Evolutionary conservation across 2,113 vertebrate species (phyloP).

Genomic region (Prietella phreatophila): DNA sequence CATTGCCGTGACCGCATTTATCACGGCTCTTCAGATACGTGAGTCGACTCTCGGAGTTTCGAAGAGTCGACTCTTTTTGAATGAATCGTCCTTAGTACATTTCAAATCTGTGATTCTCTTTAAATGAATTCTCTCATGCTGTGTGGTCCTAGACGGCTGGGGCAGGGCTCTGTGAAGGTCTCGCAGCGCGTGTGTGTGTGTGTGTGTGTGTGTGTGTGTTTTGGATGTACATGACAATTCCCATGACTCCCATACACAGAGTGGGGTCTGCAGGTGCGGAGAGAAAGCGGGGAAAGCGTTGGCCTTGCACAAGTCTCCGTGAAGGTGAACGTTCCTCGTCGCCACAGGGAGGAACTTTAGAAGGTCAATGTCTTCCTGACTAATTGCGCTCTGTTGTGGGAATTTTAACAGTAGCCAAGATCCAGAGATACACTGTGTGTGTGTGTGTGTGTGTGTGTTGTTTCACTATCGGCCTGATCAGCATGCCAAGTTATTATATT

Average conservation of each 20-base stretch:
- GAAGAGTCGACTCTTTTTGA: neutral
- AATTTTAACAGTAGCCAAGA: constrained; percentile 44
- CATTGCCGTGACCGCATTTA: neutral
- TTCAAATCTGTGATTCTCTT: neutral
- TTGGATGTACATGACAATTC: neutral
- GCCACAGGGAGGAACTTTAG: constrained; percentile 48
- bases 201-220: neutral
- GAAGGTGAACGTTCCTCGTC: constrained; percentile 47
- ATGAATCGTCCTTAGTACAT: neutral
- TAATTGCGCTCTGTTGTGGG: constrained; percentile 49
- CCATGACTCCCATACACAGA: neutral
- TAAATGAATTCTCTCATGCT: neutral
- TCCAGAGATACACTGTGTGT: constrained; percentile 7
- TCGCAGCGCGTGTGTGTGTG: neutral
- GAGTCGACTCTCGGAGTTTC: too few relatives aligned
- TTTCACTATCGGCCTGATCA: constrained; percentile 34
- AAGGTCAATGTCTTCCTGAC: constrained; percentile 50
- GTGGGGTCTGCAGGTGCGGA: neutral
- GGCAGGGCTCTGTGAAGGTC: neutral
- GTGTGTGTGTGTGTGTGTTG: neutral
- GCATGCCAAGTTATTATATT: constrained; percentile 44
- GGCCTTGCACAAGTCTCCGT: constrained; percentile 7
- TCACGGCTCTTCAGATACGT: neutral
- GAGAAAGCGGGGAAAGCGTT: constrained; percentile 13
- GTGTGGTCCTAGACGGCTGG: neutral